These are phyloP conservation scores for Otocyon megalotis DNA, from an alignment of 2,113 vertebrate species.

Conservation along the genomic window DNA sequence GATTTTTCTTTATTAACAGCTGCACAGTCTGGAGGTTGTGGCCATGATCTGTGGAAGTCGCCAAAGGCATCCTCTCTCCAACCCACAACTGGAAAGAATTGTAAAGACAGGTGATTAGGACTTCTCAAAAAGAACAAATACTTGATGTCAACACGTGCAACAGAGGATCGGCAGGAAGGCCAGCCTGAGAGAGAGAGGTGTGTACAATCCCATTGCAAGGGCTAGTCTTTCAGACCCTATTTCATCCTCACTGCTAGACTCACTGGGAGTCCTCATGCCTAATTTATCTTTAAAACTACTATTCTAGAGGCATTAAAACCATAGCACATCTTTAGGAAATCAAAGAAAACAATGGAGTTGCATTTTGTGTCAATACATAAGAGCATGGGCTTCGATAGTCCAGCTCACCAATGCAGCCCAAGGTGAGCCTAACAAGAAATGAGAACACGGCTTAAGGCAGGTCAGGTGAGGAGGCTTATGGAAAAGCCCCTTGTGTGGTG, in stretches of 20 bases:
- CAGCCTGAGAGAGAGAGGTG: neutral
- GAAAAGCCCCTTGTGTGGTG: rapidly evolving
- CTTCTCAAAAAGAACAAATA: neutral
- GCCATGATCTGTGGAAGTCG: conserved; percentile 96
- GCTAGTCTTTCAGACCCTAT: neutral
- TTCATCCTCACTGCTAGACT: neutral
- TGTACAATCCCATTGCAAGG: rapidly evolving
- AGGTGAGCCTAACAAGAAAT: neutral
- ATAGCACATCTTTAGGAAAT: neutral
- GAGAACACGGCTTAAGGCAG: rapidly evolving
- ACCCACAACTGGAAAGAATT: conserved; percentile 89
- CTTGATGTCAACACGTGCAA: neutral
- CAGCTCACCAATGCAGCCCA: neutral
- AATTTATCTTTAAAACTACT: neutral
- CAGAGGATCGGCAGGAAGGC: neutral
- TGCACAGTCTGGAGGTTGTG: conserved; percentile 98
- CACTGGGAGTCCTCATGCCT: neutral
- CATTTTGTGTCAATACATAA: neutral
- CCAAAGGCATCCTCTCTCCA: conserved; percentile 95
- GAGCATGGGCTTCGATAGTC: neutral
- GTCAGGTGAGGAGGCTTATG: rapidly evolving
- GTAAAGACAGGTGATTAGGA: conserved; percentile 30
- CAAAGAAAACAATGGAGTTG: neutral
- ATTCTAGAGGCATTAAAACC: neutral
- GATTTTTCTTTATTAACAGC: conserved; percentile 98